Conservation (phyloP, 2,797 vertebrate species). For the Falco concolor region DNA sequence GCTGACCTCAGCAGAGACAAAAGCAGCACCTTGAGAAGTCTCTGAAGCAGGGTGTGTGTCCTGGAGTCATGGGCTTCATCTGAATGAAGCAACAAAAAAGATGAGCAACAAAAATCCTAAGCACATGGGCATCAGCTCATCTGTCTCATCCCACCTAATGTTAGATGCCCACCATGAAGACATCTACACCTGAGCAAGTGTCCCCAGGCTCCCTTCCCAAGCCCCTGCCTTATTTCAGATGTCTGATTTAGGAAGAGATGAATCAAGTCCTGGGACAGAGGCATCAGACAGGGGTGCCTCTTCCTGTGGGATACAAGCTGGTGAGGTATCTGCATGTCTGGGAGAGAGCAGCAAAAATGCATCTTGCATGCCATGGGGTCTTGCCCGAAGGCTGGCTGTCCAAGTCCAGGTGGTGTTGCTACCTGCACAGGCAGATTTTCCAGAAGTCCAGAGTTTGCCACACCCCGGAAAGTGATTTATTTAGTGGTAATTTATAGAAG, state of each 20-base stretch:
- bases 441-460: background rate
- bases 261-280: background rate
- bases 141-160: background rate
- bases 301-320: background rate
- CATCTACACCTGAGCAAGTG: background rate
- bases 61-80: background rate
- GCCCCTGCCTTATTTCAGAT: background rate
- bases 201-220: background rate
- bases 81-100: background rate
- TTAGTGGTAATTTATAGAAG: background rate
- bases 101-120: too few relatives aligned
- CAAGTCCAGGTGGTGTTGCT: rapidly evolving
- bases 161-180: background rate
- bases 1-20: background rate
- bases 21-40: background rate
- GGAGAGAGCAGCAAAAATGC: background rate
- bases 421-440: background rate
- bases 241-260: background rate
- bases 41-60: background rate
- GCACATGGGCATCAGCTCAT: background rate
- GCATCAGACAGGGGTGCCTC: background rate
- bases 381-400: background rate
- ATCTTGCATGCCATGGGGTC: rapidly evolving
- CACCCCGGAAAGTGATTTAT: rapidly evolving
- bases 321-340: background rate